Conservation (phyloP, 2,113 vertebrate genomes). For the Notechis scutatus region DNA sequence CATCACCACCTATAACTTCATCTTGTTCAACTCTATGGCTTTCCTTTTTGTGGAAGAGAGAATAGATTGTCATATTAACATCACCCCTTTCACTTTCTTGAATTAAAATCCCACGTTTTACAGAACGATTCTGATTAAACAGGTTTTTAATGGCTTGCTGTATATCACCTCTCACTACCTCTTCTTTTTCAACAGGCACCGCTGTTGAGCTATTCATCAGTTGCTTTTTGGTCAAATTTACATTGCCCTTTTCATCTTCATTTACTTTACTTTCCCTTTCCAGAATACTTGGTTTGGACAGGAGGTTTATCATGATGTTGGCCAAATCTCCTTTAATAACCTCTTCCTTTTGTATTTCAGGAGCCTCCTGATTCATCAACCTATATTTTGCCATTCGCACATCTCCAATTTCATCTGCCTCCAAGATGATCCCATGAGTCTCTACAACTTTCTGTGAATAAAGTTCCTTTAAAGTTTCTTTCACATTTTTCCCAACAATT, state of each 20-base stretch:
- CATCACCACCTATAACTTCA: slow-evolving; percentile 78
- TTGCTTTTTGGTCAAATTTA: slow-evolving; percentile 78
- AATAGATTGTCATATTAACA: slow-evolving; percentile 88
- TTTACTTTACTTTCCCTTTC: slow-evolving; percentile 75
- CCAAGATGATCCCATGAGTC: slow-evolving; percentile 84
- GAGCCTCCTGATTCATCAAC: slow-evolving; percentile 82
- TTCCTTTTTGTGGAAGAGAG: slow-evolving; percentile 81
- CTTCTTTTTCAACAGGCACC: slow-evolving; percentile 75
- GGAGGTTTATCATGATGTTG: slow-evolving; percentile 84
- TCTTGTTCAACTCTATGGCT: slow-evolving; percentile 66
- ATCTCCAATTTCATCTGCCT: slow-evolving; percentile 87
- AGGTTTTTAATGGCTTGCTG: slow-evolving; percentile 82
- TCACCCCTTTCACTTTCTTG: slow-evolving; percentile 91
- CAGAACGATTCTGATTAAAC: slow-evolving; percentile 66
- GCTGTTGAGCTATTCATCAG: slow-evolving; percentile 77
- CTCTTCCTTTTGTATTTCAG: slow-evolving; percentile 86
- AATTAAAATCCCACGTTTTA: slow-evolving; percentile 85
- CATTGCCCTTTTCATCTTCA: slow-evolving; percentile 84
- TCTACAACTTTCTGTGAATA: slow-evolving; percentile 82
- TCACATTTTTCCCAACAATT: slow-evolving; percentile 85
- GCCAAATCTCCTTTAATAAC: slow-evolving; percentile 80
- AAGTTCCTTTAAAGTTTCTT: slow-evolving; percentile 85
- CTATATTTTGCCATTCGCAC: slow-evolving; percentile 90
- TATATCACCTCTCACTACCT: slow-evolving; percentile 82
- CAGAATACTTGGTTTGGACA: slow-evolving; percentile 70